Conservation (phyloP, 2,797 vertebrate genomes). For the Acrocephalus scirpaceus region DNA sequence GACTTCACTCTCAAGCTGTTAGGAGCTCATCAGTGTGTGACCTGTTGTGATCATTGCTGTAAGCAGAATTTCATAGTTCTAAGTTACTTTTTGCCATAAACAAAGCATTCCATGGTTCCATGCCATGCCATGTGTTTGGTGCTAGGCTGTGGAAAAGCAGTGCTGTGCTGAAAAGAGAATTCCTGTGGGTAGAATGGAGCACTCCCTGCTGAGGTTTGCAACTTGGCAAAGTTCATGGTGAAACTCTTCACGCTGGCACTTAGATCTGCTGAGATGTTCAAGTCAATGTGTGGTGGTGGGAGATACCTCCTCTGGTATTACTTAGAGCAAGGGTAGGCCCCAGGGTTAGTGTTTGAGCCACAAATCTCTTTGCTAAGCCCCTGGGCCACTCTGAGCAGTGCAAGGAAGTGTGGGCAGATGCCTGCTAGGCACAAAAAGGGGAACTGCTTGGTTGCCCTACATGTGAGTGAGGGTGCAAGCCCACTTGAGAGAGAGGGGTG, state of each 20-base stretch:
- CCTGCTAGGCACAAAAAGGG: background rate
- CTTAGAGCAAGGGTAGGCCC: too few species aligned
- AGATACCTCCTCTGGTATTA: background rate
- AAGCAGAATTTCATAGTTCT: background rate
- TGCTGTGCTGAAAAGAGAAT: background rate
- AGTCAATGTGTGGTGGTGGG: background rate
- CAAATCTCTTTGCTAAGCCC: fast-evolving
- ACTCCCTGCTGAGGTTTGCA: fast-evolving
- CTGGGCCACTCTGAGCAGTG: background rate
- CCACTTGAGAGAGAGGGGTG: fast-evolving
- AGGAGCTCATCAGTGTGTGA: background rate
- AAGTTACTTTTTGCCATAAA: background rate
- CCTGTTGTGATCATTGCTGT: background rate
- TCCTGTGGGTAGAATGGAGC: fast-evolving
- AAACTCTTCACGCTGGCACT: background rate
- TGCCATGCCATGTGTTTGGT: background rate
- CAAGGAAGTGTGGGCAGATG: background rate
- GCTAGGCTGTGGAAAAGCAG: background rate
- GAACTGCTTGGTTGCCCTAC: background rate
- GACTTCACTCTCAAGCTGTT: background rate
- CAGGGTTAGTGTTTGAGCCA: background rate
- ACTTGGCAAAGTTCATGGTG: background rate
- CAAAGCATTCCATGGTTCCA: background rate
- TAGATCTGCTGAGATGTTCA: background rate
- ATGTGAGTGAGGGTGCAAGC: fast-evolving